phyloP scores from a whole-genome alignment of 2,888 invertebrate species.

The Lypha dubia region DNA sequence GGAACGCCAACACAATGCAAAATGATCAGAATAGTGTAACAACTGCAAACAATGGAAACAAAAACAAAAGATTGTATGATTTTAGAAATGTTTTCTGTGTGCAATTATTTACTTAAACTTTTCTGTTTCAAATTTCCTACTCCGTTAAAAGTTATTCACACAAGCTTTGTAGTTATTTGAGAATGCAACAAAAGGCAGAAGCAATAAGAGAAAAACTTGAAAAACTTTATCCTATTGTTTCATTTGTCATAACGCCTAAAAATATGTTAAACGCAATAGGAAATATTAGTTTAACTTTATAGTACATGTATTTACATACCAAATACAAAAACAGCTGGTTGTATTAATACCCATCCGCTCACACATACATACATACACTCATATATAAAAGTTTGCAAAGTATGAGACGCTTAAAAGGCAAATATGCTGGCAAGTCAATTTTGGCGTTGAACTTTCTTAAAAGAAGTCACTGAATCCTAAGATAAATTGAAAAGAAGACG shows the following conservation, averaged over 20 bases:
- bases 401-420: neutral
- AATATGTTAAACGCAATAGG: conserved; percentile 35
- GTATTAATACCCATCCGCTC: neutral
- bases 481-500: conserved; percentile 5
- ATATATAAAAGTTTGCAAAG: too few species aligned
- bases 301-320: neutral
- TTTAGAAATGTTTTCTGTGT: neutral
- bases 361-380: neutral
- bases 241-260: conserved; percentile 21
- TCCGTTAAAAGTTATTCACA: conserved; percentile 14
- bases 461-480: conserved; percentile 3
- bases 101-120: conserved; percentile 47
- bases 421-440: conserved; percentile 25
- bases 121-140: conserved; percentile 52
- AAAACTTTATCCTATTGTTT: conserved; percentile 27
- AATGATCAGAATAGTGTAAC: neutral
- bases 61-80: conserved; percentile 6
- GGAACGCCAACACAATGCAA: neutral
- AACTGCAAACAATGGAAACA: conserved; percentile 5
- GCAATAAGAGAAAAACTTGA: neutral
- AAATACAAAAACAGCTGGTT: neutral
- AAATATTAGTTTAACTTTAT: conserved; percentile 37
- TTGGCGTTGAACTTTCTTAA: conserved; percentile 20
- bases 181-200: conserved; percentile 15
- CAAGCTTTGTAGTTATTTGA: neutral